phyloP scores from a whole-genome alignment of 2,888 invertebrate genomes.

The Athalia circularis region DNA sequence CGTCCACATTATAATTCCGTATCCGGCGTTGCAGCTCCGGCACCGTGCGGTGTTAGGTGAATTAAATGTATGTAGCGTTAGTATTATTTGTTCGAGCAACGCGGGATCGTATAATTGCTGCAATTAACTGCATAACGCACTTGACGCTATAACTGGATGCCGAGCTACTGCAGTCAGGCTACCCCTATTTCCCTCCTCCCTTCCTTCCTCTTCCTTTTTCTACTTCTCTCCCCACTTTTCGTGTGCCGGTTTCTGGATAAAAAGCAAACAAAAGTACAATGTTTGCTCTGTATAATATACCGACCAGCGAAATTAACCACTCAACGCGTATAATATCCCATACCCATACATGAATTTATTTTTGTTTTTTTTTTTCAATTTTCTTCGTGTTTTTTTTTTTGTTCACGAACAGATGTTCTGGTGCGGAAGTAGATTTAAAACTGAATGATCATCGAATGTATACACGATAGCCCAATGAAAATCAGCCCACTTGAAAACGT shows the following conservation, averaged over 20 bases:
- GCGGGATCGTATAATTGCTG: slow-evolving; percentile 17
- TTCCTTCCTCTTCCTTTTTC: too few species aligned
- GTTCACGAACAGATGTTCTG: not conserved
- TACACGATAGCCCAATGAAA: too few species aligned
- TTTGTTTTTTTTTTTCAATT: not conserved
- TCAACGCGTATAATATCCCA: not conserved
- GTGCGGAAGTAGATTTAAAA: too few species aligned
- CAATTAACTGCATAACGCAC: slow-evolving; percentile 16
- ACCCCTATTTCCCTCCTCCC: too few species aligned
- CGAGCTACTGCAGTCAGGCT: too few species aligned
- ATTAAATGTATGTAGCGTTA: not conserved
- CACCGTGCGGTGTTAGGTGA: slow-evolving; percentile 5
- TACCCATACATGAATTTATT: not conserved
- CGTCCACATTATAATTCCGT: too few species aligned
- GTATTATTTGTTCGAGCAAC: slow-evolving; percentile 16
- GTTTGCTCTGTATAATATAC: not conserved
- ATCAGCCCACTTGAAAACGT: too few species aligned
- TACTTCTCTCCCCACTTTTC: too few species aligned
- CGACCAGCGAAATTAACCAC: not conserved
- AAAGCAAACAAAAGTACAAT: not conserved
- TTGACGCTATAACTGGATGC: not conserved
- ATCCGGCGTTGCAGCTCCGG: not conserved
- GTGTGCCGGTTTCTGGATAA: not conserved
- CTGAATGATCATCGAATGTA: too few species aligned
- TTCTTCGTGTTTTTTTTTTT: not conserved